Conservation (phyloP, 2,888 invertebrate species). For the Mellilla xanthometata region DNA sequence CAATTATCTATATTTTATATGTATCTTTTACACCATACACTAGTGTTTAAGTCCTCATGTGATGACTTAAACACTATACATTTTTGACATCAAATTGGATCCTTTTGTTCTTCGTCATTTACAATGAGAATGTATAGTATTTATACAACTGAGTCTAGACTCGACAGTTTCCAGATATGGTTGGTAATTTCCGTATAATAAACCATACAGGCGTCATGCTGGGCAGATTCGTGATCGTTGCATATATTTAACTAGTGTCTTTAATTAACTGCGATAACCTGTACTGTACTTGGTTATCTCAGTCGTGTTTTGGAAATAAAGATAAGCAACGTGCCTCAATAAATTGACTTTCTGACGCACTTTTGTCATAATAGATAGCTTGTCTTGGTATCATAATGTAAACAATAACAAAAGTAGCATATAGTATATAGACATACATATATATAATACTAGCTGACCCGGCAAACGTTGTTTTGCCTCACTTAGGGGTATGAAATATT, state of each 20-base stretch:
- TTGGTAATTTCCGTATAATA: background rate
- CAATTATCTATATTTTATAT: too few species aligned
- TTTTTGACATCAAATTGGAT: too few species aligned
- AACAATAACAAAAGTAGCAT: conserved; percentile 1
- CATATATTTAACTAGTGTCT: background rate
- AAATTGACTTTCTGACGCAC: conserved; percentile 8
- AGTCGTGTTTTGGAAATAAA: conserved; percentile 1
- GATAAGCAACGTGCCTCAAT: background rate
- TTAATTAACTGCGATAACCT: conserved; percentile 5
- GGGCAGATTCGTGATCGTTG: background rate
- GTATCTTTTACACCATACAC: too few species aligned
- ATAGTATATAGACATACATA: background rate
- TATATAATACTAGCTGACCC: too few species aligned
- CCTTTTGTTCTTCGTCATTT: too few species aligned
- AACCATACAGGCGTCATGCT: background rate
- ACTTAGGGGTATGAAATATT: too few species aligned
- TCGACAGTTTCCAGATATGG: background rate
- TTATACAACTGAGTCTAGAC: background rate
- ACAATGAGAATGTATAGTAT: too few species aligned
- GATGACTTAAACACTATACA: too few species aligned
- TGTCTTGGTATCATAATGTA: background rate
- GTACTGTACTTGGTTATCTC: background rate
- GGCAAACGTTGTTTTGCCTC: too few species aligned
- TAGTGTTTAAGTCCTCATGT: too few species aligned
- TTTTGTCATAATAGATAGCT: conserved; percentile 6